A percentile compares a stretch with the other conserved stretches of the same genome.
These are phyloP conservation scores for Okapia johnstoni DNA, from an alignment of 2,113 vertebrate species.

Conservation along the genomic window DNA sequence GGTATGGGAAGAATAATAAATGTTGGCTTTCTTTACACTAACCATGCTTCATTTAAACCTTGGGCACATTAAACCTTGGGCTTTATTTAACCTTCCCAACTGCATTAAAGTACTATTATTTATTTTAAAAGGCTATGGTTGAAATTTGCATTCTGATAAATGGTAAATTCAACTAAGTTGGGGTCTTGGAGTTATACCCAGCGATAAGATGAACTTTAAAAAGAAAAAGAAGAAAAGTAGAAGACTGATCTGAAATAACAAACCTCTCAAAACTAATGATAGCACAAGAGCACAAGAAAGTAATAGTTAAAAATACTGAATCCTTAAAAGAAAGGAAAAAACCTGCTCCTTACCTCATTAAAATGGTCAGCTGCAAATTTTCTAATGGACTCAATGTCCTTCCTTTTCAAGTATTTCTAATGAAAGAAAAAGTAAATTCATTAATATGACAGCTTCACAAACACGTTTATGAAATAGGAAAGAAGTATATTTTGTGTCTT, in stretches of 20 bases:
- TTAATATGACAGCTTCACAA: not conserved
- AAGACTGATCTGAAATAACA: not conserved
- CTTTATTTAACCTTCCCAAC: not conserved
- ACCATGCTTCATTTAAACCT: not conserved
- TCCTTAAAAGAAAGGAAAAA: not conserved
- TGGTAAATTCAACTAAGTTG: not conserved
- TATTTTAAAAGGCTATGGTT: not conserved
- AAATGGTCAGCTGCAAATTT: conserved; percentile 83
- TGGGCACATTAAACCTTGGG: not conserved
- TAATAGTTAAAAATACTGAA: not conserved
- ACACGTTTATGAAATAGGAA: not conserved
- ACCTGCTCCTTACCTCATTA: conserved; percentile 86
- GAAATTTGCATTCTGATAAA: not conserved
- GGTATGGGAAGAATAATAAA: not conserved
- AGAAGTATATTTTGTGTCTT: not conserved
- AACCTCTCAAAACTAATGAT: not conserved
- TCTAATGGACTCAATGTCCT: conserved; percentile 87
- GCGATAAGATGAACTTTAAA: not conserved
- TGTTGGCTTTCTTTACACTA: not conserved
- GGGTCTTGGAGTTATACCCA: not conserved
- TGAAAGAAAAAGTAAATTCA: conserved; percentile 44
- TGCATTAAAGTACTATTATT: not conserved
- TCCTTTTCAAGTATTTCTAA: conserved; percentile 88
- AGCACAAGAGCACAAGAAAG: not conserved
- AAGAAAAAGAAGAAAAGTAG: not conserved